These are phyloP conservation scores for Pandion haliaetus DNA, from an alignment of 2,113 vertebrate species.

Conservation along the genomic window DNA sequence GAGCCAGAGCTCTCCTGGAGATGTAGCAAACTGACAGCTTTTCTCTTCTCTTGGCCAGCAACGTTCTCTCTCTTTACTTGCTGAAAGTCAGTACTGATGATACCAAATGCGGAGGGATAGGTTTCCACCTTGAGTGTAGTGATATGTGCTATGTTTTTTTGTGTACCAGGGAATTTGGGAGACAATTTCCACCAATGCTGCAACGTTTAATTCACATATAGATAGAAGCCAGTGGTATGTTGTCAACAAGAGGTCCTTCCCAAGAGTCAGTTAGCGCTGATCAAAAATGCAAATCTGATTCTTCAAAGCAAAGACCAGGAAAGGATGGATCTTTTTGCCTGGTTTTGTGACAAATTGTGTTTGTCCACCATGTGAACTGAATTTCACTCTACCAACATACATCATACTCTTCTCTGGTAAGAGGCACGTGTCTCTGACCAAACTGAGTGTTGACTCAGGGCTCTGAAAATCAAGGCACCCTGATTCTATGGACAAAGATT, in stretches of 20 bases:
- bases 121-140: background rate
- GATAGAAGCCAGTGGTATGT: fast-evolving
- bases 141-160: background rate
- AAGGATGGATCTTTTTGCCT: background rate
- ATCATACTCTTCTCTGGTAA: background rate
- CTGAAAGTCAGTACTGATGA: background rate
- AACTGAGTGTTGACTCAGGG: background rate
- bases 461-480: background rate
- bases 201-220: background rate
- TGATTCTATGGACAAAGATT: background rate
- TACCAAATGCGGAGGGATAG: too few relatives aligned
- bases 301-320: background rate
- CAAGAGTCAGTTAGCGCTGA: background rate
- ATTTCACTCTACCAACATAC: background rate
- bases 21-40: background rate
- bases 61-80: background rate
- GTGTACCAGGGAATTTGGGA: background rate
- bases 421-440: background rate
- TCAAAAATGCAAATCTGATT: background rate
- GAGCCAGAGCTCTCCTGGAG: background rate
- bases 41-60: background rate
- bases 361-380: background rate
- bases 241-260: background rate
- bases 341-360: background rate
- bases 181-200: background rate